phyloP scores from a whole-genome alignment of 2,113 vertebrate species.

The Platysteira castanea region DNA sequence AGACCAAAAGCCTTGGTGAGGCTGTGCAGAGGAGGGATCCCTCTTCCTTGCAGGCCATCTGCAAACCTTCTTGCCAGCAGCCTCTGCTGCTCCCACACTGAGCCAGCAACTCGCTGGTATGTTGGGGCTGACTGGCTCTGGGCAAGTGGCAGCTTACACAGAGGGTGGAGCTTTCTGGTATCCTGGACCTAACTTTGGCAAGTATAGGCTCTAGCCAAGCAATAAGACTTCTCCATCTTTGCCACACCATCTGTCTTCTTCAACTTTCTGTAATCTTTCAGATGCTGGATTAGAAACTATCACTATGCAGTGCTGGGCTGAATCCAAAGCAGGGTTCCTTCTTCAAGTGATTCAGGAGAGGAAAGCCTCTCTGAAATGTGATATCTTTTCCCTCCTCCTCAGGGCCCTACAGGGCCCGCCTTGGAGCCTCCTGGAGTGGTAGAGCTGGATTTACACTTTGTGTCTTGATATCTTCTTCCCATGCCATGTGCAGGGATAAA shows the following conservation, averaged over 20 bases:
- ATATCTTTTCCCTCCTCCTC: not conserved
- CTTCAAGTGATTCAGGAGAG: not conserved
- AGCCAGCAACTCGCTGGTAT: not conserved
- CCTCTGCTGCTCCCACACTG: not conserved
- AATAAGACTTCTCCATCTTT: slow-evolving; percentile 8
- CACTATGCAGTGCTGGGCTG: not conserved
- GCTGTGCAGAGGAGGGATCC: not conserved
- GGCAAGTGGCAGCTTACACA: not conserved
- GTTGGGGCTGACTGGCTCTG: not conserved
- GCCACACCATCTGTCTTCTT: slow-evolving; percentile 44
- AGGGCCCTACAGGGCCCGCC: too few species aligned
- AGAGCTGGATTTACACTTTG: not conserved
- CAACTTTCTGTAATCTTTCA: slow-evolving; percentile 44
- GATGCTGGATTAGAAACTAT: slow-evolving; percentile 42
- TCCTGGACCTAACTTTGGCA: not conserved
- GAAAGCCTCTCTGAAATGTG: accelerated
- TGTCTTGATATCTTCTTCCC: not conserved
- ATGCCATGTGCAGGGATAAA: not conserved
- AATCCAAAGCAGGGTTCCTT: not conserved
- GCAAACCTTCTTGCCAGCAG: not conserved
- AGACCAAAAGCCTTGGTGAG: not conserved
- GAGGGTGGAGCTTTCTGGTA: not conserved
- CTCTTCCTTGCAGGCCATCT: not conserved
- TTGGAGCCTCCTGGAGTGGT: not conserved
- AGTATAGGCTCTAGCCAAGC: not conserved